Conservation (phyloP, 2,888 invertebrate genomes). For the Idaea aversata region DNA sequence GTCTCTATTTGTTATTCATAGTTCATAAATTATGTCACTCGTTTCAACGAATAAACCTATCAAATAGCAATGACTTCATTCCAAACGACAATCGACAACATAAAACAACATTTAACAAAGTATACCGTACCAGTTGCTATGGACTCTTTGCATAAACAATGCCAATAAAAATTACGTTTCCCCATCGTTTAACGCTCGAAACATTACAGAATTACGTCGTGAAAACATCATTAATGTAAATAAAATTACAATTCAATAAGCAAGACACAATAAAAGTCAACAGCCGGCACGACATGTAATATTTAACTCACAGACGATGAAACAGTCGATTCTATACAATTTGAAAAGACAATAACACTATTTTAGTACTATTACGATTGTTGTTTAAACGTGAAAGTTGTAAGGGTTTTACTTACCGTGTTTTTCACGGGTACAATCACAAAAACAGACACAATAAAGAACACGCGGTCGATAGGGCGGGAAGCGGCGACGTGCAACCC, state of each 20-base stretch:
- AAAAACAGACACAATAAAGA: constrained; percentile 45
- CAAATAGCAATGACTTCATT: not conserved
- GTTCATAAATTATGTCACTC: not conserved
- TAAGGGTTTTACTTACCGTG: constrained; percentile 22
- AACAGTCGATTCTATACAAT: not conserved
- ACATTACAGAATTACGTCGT: not conserved
- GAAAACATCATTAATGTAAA: not conserved
- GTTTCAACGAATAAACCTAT: not conserved
- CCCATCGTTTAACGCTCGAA: not conserved
- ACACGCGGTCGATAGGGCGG: constrained; percentile 50
- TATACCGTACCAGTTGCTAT: not conserved
- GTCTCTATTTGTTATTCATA: not conserved
- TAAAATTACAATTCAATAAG: not conserved
- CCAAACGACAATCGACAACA: not conserved
- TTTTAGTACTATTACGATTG: not conserved
- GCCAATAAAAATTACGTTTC: not conserved
- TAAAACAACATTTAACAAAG: not conserved
- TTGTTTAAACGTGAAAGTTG: not conserved
- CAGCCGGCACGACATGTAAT: not conserved
- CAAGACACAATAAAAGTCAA: not conserved
- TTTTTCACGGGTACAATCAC: constrained; percentile 31
- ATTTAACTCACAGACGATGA: not conserved
- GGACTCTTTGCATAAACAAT: not conserved
- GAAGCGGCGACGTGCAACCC: constrained; percentile 50
- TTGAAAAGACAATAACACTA: not conserved